A percentile compares a stretch with the other conserved stretches of the same genome.
These are phyloP conservation scores for Lysandra bellargus DNA, from an alignment of 2,888 invertebrate species.

Conservation along the genomic window DNA sequence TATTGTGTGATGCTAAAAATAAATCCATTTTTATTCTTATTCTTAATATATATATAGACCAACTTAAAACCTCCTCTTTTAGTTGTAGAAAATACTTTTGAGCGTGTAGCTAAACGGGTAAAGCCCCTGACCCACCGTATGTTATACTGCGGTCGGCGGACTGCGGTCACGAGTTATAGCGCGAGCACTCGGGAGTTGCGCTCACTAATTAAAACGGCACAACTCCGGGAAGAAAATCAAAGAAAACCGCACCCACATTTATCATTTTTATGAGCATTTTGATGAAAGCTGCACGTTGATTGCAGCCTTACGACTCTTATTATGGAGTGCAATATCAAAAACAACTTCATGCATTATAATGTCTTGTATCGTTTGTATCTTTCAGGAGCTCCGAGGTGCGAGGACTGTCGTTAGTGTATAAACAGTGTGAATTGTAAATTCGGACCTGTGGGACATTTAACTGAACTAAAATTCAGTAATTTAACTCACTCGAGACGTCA, in stretches of 20 bases:
- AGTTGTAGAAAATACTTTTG: not conserved
- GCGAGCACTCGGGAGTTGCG: not conserved
- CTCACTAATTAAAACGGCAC: not conserved
- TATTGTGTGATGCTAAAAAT: too few relatives aligned
- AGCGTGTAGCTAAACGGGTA: not conserved
- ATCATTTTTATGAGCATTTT: not conserved
- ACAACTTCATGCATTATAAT: not conserved
- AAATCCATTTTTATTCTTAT: too few relatives aligned
- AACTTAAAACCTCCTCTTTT: too few relatives aligned
- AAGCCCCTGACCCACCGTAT: not conserved
- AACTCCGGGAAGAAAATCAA: not conserved
- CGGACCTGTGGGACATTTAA: not conserved
- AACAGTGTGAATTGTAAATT: not conserved
- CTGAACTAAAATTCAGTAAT: not conserved
- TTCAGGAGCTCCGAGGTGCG: not conserved
- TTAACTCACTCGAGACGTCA: not conserved
- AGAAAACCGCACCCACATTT: constrained; percentile 7
- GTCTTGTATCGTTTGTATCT: not conserved
- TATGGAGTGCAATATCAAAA: not conserved
- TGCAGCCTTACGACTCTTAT: not conserved
- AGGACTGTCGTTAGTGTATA: not conserved
- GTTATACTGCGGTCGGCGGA: not conserved
- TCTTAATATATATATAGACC: too few relatives aligned
- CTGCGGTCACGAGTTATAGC: not conserved
- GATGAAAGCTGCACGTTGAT: not conserved